Evolutionary conservation across 2,113 vertebrate genomes (phyloP).

Genomic region (Perca fluviatilis): DNA sequence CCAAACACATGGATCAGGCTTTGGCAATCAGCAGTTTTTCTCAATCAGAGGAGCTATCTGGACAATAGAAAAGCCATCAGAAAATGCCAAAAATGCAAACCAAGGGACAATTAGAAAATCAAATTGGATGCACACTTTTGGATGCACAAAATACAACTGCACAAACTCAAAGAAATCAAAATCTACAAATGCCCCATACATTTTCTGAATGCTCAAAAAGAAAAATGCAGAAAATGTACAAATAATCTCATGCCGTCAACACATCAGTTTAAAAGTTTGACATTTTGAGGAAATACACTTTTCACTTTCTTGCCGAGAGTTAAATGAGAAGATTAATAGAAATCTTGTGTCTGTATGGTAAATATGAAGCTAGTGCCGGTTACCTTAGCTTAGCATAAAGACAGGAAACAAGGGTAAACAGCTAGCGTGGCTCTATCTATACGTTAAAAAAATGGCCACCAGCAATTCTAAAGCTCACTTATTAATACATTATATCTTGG

Average conservation of each 20-base stretch:
- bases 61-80: neutral
- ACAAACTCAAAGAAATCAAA: neutral
- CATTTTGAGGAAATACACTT: neutral
- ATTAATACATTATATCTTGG: neutral
- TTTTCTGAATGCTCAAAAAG: neutral
- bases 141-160: neutral
- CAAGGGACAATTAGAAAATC: neutral
- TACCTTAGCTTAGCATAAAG: constrained; percentile 15
- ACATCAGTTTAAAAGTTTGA: neutral
- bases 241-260: neutral
- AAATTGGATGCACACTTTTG: neutral
- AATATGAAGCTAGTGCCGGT: neutral
- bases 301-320: neutral
- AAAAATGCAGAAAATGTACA: neutral
- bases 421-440: neutral
- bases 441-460: too few species aligned
- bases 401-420: neutral
- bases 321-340: neutral
- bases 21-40: neutral
- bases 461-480: neutral
- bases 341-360: neutral
- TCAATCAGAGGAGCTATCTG: neutral
- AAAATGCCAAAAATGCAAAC: neutral
- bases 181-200: neutral
- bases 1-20: neutral